These are phyloP conservation scores for Bos indicus DNA, from an alignment of 2,113 vertebrate species.

Conservation along the genomic window DNA sequence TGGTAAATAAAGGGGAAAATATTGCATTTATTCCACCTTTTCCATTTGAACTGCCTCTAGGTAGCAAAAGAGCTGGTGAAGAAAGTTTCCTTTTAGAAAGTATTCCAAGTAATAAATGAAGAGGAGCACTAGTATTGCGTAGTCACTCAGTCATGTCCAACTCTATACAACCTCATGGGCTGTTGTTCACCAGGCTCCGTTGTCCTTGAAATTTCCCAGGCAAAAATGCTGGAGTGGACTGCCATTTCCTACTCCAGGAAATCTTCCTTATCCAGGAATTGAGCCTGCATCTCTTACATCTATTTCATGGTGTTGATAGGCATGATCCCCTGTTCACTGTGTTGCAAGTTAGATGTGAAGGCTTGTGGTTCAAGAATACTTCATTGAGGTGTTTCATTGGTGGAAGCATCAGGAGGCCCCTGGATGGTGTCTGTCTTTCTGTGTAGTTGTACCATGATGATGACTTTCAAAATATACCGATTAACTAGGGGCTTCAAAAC, in stretches of 20 bases:
- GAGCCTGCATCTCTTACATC: not conserved
- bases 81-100: not conserved
- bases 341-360: not conserved
- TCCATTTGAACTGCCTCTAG: not conserved
- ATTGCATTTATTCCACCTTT: not conserved
- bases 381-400: not conserved
- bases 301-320: not conserved
- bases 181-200: fast-evolving
- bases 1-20: not conserved
- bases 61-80: not conserved
- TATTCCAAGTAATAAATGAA: not conserved
- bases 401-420: not conserved
- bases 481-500: not conserved
- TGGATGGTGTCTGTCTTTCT: not conserved
- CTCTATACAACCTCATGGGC: not conserved
- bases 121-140: not conserved
- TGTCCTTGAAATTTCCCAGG: not conserved
- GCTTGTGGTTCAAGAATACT: not conserved
- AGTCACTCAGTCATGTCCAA: not conserved
- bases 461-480: not conserved
- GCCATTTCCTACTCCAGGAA: not conserved
- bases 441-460: not conserved
- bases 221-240: not conserved
- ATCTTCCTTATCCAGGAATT: not conserved
- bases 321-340: not conserved